A percentile compares a stretch with the other conserved stretches of the same genome.
These are phyloP conservation scores for Gouania willdenowi DNA, from an alignment of 2,797 vertebrate genomes.

Conservation along the genomic window DNA sequence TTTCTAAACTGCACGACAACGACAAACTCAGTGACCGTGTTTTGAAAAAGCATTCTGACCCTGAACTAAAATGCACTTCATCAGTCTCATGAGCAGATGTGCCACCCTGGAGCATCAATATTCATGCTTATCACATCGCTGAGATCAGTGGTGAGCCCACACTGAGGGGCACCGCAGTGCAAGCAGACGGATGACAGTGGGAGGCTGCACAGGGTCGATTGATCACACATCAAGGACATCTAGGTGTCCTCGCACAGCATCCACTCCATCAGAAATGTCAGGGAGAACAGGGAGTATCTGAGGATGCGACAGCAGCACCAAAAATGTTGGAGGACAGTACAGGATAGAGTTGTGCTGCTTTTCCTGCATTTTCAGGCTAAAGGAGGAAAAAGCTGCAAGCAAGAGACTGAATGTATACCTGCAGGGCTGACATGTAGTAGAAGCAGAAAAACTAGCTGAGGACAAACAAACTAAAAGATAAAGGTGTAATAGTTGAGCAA, in stretches of 20 bases:
- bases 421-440: no score
- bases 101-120: constrained; percentile 36
- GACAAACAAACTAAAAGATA: no score
- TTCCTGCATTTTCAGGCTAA: no score
- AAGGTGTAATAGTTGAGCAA: no score
- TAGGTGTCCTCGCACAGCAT: constrained; percentile 29
- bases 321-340: no score
- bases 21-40: no score
- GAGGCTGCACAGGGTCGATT: constrained; percentile 18
- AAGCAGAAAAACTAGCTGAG: no score
- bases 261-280: constrained; percentile 30
- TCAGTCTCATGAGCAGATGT: constrained; percentile 53
- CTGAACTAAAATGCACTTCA: neutral
- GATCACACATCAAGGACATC: constrained; percentile 34
- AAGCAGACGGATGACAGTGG: constrained; percentile 12
- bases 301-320: neutral
- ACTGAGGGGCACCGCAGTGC: constrained; percentile 21
- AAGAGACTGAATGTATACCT: no score
- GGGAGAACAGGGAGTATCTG: constrained; percentile 15
- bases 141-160: constrained; percentile 50
- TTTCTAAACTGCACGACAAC: no score
- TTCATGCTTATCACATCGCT: constrained; percentile 32
- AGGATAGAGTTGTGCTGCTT: no score
- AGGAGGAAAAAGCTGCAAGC: no score
- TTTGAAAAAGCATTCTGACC: no score